phyloP scores from a whole-genome alignment of 2,113 vertebrate species.

The Protomyctophum bolini region DNA sequence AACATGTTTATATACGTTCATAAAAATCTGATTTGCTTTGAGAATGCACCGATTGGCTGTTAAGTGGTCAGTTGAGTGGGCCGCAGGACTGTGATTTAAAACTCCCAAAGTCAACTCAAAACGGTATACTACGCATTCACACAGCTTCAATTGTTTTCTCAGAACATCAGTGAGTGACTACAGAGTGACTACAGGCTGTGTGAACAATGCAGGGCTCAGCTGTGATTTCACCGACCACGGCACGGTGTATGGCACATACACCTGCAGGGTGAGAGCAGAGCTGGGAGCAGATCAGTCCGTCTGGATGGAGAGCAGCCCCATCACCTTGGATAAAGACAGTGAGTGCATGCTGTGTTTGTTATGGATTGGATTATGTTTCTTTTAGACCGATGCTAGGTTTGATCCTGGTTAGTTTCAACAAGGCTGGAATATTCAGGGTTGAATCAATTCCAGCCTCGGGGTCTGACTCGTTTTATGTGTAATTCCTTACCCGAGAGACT shows the following conservation, averaged over 20 bases:
- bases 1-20: too few species aligned
- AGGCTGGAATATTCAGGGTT: too few species aligned
- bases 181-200: slow-evolving; percentile 21
- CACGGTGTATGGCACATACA: slow-evolving; percentile 39
- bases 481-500: too few species aligned
- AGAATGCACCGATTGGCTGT: too few species aligned
- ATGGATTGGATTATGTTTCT: too few species aligned
- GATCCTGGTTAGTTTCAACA: too few species aligned
- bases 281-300: slow-evolving; percentile 40
- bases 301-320: slow-evolving; percentile 48
- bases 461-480: too few species aligned
- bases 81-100: too few species aligned
- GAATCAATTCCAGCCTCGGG: too few species aligned
- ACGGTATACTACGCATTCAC: background rate
- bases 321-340: slow-evolving; percentile 58
- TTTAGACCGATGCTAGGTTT: too few species aligned
- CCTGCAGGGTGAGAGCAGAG: slow-evolving; percentile 32
- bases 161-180: rapidly evolving
- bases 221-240: slow-evolving; percentile 59
- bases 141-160: background rate
- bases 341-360: slow-evolving; percentile 31
- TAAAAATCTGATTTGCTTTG: too few species aligned
- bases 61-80: too few species aligned
- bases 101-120: background rate
- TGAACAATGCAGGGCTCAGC: slow-evolving; percentile 27